Conservation (phyloP, 2,113 vertebrate species). For the Speoplatyrhinus poulsoni region DNA sequence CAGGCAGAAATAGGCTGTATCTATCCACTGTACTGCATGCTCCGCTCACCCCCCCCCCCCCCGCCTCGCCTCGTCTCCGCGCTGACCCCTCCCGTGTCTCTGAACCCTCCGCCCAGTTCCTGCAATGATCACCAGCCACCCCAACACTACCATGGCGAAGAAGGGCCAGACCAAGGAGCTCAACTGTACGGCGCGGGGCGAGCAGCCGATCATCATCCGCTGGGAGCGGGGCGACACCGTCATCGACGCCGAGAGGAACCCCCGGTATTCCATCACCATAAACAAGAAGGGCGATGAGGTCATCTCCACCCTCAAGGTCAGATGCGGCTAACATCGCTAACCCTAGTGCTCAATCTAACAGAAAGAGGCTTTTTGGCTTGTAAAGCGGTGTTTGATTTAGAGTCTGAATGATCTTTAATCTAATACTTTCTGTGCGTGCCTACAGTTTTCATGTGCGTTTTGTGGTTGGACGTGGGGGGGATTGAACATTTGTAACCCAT, state of each 20-base stretch:
- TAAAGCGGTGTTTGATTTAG: too few relatives aligned
- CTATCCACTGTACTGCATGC: conserved; percentile 52
- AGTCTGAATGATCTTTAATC: too few relatives aligned
- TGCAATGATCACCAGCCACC: conserved; percentile 98
- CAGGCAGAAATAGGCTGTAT: too few relatives aligned
- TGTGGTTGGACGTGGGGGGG: too few relatives aligned
- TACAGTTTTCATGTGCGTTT: too few relatives aligned
- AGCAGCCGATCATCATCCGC: conserved; percentile 98
- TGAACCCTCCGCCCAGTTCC: conserved; percentile 81
- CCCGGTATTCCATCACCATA: conserved; percentile 92
- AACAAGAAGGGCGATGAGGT: conserved; percentile 96
- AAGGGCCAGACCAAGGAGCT: conserved; percentile 96
- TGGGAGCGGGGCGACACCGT: conserved; percentile 98
- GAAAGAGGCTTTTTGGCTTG: too few relatives aligned
- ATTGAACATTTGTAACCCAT: too few relatives aligned
- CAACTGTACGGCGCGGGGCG: conserved; percentile 94
- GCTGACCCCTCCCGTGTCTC: conserved; percentile 38
- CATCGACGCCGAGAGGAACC: conserved; percentile 93
- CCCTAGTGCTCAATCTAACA: not conserved
- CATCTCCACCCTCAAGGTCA: conserved; percentile 93
- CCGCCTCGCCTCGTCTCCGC: conserved; percentile 40
- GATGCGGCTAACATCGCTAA: conserved; percentile 16
- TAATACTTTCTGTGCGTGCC: too few relatives aligned
- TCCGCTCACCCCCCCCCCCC: conserved; percentile 15
- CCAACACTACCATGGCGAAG: conserved; percentile 98